Conservation (phyloP, 2,113 vertebrate genomes). For the Microtus richardsoni region DNA sequence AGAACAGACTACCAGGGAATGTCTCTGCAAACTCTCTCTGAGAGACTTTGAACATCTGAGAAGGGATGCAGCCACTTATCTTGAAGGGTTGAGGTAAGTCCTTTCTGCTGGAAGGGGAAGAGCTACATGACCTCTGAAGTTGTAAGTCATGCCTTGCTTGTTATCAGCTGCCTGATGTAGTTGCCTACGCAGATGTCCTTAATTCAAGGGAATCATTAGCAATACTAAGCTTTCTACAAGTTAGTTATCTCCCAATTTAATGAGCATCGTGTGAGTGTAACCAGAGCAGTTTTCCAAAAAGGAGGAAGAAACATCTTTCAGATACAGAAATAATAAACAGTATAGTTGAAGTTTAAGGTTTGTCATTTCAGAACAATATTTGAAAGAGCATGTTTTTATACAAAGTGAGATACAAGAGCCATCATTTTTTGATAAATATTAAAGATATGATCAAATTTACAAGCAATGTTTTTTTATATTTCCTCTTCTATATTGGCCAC, state of each 20-base stretch:
- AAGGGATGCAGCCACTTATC: slow-evolving; percentile 58
- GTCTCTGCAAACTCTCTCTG: slow-evolving; percentile 67
- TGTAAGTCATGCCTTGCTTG: not conserved
- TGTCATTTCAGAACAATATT: not conserved
- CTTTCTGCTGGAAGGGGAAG: slow-evolving; percentile 9
- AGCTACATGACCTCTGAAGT: slow-evolving; percentile 63
- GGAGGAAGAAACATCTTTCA: not conserved
- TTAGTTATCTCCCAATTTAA: slow-evolving; percentile 40
- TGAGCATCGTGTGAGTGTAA: not conserved
- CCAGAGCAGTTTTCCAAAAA: slow-evolving; percentile 2
- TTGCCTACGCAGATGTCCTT: not conserved
- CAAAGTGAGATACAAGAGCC: not conserved
- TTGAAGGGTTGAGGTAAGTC: slow-evolving; percentile 52
- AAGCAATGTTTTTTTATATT: not conserved
- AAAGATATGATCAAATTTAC: not conserved
- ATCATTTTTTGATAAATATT: slow-evolving; percentile 58
- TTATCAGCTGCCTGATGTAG: slow-evolving; percentile 37
- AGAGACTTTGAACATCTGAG: slow-evolving; percentile 58
- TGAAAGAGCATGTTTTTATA: slow-evolving; percentile 54
- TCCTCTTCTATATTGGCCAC: not conserved
- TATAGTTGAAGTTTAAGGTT: not conserved
- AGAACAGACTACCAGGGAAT: slow-evolving; percentile 65
- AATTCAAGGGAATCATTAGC: slow-evolving; percentile 28
- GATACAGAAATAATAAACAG: not conserved
- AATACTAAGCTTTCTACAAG: not conserved